Conservation (phyloP, 2,888 invertebrate species). For the Rugalucina vietnamica region DNA sequence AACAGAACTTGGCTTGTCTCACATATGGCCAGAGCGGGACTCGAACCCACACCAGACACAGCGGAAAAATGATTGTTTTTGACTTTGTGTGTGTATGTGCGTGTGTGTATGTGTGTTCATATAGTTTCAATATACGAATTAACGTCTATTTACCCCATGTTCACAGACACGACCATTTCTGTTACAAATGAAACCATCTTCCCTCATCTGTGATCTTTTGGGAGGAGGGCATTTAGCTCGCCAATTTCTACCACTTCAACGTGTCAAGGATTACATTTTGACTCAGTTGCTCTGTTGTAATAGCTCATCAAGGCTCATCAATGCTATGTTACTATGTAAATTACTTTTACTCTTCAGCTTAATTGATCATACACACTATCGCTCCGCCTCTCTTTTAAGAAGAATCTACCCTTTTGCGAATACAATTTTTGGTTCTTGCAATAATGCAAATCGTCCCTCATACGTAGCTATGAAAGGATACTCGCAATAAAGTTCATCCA, state of each 20-base stretch:
- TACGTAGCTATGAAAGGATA: slow-evolving; percentile 77
- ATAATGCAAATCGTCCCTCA: neutral
- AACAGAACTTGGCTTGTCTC: no score
- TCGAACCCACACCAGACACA: no score
- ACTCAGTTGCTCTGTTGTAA: no score
- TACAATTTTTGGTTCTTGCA: neutral
- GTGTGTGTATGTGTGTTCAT: no score
- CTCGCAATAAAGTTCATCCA: slow-evolving; percentile 92
- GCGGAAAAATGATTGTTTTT: no score
- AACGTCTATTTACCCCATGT: slow-evolving; percentile 31
- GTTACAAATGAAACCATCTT: slow-evolving; percentile 41
- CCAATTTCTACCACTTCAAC: slow-evolving; percentile 26
- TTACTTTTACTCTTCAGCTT: no score
- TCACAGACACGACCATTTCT: slow-evolving; percentile 47
- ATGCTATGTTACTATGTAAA: no score
- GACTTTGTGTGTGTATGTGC: no score
- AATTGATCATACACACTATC: no score
- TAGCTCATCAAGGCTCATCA: no score
- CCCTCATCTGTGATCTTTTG: neutral
- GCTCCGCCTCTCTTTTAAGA: neutral
- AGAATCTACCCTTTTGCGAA: neutral
- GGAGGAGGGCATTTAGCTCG: slow-evolving; percentile 45
- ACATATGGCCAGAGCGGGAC: no score
- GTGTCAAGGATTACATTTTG: slow-evolving; percentile 1
- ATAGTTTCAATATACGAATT: no score